Conservation (phyloP, 2,888 invertebrate genomes). For the Drosophila fulvimacula region DNA sequence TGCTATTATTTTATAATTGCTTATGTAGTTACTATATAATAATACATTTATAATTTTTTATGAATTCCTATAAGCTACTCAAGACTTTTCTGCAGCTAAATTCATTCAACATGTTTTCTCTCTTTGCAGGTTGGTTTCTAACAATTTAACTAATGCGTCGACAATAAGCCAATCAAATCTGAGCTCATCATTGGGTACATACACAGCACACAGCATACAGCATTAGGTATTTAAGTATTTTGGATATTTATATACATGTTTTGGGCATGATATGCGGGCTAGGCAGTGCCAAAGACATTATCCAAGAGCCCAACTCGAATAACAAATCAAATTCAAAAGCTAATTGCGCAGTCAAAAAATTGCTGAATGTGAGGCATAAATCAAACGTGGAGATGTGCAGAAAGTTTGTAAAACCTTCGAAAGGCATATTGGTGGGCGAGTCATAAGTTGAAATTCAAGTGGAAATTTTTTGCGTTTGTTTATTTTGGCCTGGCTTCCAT, state of each 20-base stretch:
- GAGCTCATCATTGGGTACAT: constrained; percentile 45
- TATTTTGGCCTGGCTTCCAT: constrained; percentile 36
- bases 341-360: constrained; percentile 59
- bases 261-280: constrained; percentile 38
- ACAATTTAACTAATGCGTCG: constrained; percentile 5
- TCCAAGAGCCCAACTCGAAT: constrained; percentile 11
- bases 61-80: neutral
- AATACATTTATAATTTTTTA: neutral
- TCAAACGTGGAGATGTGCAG: constrained; percentile 39
- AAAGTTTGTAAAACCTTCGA: constrained; percentile 33
- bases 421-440: constrained; percentile 39
- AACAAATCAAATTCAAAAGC: constrained; percentile 43
- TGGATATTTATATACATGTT: constrained; percentile 36
- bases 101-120: neutral
- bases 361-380: constrained; percentile 29
- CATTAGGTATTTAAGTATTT: constrained; percentile 35
- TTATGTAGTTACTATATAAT: too few relatives aligned
- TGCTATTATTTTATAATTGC: too few relatives aligned
- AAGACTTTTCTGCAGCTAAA: neutral
- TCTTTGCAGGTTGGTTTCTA: constrained; percentile 24
- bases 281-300: constrained; percentile 4
- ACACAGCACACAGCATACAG: neutral
- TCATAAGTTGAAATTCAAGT: constrained; percentile 50
- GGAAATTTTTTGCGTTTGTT: constrained; percentile 39
- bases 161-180: constrained; percentile 36